These are phyloP conservation scores for Pseudomugil gertrudae DNA, from an alignment of 2,797 vertebrate species.

Conservation along the genomic window DNA sequence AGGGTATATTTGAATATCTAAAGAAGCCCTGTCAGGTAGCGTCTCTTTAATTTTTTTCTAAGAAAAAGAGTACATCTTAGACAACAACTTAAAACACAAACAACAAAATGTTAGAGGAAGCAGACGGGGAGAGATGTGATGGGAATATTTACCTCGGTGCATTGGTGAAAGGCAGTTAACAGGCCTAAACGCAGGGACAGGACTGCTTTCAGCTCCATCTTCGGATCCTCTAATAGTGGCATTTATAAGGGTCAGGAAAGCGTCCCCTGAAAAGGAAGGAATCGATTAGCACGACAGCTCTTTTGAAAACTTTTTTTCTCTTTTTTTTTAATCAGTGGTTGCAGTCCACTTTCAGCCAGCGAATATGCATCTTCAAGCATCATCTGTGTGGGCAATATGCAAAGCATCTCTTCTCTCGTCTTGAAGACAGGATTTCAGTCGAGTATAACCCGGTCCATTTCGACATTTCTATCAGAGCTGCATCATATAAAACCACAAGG, in stretches of 20 bases:
- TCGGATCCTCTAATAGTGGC: slow-evolving; percentile 82
- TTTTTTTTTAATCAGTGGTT: slow-evolving; percentile 55
- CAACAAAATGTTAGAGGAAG: slow-evolving; percentile 43
- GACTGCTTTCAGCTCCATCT: slow-evolving; percentile 84
- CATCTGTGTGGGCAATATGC: slow-evolving; percentile 85
- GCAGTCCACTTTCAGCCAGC: slow-evolving; percentile 72
- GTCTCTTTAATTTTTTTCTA: background rate
- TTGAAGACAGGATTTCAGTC: slow-evolving; percentile 83
- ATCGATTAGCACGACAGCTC: slow-evolving; percentile 79
- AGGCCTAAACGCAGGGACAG: slow-evolving; percentile 84
- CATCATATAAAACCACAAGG: slow-evolving; percentile 62
- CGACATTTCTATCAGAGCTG: slow-evolving; percentile 67
- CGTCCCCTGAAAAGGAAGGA: slow-evolving; percentile 82
- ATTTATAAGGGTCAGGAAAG: slow-evolving; percentile 75
- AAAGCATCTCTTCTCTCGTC: slow-evolving; percentile 80
- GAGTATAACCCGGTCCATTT: slow-evolving; percentile 73
- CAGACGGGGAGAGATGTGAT: slow-evolving; percentile 66
- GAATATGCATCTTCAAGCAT: slow-evolving; percentile 82
- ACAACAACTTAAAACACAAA: slow-evolving; percentile 24
- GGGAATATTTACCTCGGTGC: slow-evolving; percentile 86
- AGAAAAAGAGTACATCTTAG: slow-evolving; percentile 3
- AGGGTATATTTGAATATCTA: slow-evolving; percentile 67
- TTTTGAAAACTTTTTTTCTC: slow-evolving; percentile 68
- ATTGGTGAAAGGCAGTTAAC: slow-evolving; percentile 82
- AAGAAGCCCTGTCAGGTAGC: slow-evolving; percentile 27